A percentile compares a stretch with the other conserved stretches of the same genome.
Conservation (phyloP, 2,888 invertebrate species). For the Nasonia oneida region DNA sequence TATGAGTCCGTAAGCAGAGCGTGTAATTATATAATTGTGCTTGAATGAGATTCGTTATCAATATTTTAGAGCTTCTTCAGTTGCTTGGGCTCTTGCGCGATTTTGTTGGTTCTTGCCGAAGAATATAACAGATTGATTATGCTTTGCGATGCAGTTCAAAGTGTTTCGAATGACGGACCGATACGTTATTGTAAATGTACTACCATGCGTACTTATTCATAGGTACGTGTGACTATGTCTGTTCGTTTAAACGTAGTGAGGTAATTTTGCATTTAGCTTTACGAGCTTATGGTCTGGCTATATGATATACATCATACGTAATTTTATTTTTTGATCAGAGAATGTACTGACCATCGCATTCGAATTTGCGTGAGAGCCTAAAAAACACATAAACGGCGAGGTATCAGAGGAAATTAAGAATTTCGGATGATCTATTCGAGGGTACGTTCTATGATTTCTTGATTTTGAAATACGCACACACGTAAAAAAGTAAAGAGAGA, state of each 20-base stretch:
- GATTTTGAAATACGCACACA: conserved; percentile 57
- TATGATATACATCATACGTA: background rate
- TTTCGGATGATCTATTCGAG: conserved; percentile 35
- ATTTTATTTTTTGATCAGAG: conserved; percentile 17
- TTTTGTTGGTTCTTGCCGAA: conserved; percentile 34
- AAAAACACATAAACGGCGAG: background rate
- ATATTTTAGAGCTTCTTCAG: conserved; percentile 1
- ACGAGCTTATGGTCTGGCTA: background rate
- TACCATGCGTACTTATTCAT: conserved; percentile 29
- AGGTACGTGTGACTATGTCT: conserved; percentile 39
- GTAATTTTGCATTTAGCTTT: background rate
- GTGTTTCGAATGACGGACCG: background rate
- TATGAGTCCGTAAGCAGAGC: conserved; percentile 34
- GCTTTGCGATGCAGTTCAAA: conserved; percentile 11
- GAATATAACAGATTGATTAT: conserved; percentile 5
- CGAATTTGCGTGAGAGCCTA: conserved; percentile 48
- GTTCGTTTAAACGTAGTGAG: background rate
- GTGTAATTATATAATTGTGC: conserved; percentile 50
- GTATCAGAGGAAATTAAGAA: conserved; percentile 8
- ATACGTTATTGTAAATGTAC: conserved; percentile 16
- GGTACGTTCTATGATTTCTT: conserved; percentile 34
- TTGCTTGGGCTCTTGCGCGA: conserved; percentile 52
- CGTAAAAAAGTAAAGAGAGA: conserved; percentile 57
- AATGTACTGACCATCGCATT: conserved; percentile 7
- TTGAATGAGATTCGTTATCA: conserved; percentile 26